Conservation (phyloP, 2,888 invertebrate species). For the Drosophila tripunctata region DNA sequence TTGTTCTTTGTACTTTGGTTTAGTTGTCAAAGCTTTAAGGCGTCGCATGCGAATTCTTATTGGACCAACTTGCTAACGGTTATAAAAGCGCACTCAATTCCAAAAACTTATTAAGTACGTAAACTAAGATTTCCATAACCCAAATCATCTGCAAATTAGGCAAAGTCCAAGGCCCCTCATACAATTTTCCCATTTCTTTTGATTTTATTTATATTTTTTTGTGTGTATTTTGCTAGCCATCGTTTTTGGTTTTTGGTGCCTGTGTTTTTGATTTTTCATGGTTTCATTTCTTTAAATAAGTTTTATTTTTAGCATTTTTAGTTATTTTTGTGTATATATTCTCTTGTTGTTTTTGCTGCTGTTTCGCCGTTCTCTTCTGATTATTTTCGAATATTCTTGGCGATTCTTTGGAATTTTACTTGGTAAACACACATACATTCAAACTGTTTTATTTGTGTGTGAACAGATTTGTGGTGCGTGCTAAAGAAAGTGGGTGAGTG, state of each 20-base stretch:
- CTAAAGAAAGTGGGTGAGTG: no score
- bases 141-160: constrained; percentile 48
- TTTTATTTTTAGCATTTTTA: constrained; percentile 81
- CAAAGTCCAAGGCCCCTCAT: constrained; percentile 34
- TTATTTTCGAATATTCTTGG: constrained; percentile 64
- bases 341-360: constrained; percentile 46
- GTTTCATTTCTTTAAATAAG: constrained; percentile 83
- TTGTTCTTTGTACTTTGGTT: constrained; percentile 33
- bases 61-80: constrained; percentile 16
- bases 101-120: constrained; percentile 9
- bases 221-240: constrained; percentile 68
- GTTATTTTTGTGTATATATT: constrained; percentile 77
- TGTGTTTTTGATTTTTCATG: constrained; percentile 79
- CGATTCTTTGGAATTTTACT: constrained; percentile 65
- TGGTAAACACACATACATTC: constrained; percentile 25
- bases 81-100: neutral
- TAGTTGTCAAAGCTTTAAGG: constrained; percentile 17
- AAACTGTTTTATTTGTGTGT: constrained; percentile 38
- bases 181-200: constrained; percentile 33
- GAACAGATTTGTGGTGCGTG: constrained; percentile 64
- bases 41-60: constrained; percentile 14
- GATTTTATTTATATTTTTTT: constrained; percentile 36
- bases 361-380: constrained; percentile 40
- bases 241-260: no score
- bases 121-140: constrained; percentile 3